Evolutionary conservation across 2,888 invertebrate genomes (phyloP).

Genomic region (Volucella zonaria): DNA sequence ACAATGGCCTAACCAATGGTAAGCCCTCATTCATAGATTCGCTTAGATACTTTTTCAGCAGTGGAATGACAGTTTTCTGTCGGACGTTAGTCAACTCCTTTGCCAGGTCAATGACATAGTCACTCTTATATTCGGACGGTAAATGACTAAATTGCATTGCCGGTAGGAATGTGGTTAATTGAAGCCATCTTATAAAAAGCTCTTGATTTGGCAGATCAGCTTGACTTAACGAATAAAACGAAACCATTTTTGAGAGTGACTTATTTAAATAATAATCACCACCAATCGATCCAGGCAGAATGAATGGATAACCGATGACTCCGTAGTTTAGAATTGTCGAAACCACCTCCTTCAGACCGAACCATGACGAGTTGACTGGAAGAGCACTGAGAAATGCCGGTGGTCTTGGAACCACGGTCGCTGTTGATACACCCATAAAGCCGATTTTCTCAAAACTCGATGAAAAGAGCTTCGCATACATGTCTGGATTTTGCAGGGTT

Average conservation of each 20-base stretch:
- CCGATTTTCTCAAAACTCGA: constrained; percentile 83
- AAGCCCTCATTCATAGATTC: constrained; percentile 91
- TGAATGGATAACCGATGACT: constrained; percentile 95
- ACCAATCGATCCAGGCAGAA: constrained; percentile 96
- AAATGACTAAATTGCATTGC: constrained; percentile 95
- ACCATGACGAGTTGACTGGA: constrained; percentile 94
- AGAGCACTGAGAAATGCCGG: constrained; percentile 94
- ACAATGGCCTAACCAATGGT: constrained; percentile 93
- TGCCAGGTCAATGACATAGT: constrained; percentile 89
- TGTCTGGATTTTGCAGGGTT: constrained; percentile 90
- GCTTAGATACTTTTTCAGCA: constrained; percentile 89
- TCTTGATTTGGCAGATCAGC: constrained; percentile 89
- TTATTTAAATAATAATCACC: constrained; percentile 89
- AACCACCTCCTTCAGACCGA: constrained; percentile 90
- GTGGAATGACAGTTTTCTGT: constrained; percentile 89
- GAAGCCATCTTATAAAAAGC: constrained; percentile 94
- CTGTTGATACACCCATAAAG: constrained; percentile 91
- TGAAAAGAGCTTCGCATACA: constrained; percentile 89
- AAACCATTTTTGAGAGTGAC: constrained; percentile 81
- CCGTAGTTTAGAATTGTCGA: constrained; percentile 94
- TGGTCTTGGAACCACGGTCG: constrained; percentile 90
- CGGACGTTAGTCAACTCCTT: constrained; percentile 89
- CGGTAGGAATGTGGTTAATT: constrained; percentile 94
- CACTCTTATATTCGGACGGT: constrained; percentile 94
- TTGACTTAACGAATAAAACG: constrained; percentile 84